Evolutionary conservation across 1,140 invertebrate genomes (phyloP).

Genomic region (Leguminivora glycinivorella): DNA sequence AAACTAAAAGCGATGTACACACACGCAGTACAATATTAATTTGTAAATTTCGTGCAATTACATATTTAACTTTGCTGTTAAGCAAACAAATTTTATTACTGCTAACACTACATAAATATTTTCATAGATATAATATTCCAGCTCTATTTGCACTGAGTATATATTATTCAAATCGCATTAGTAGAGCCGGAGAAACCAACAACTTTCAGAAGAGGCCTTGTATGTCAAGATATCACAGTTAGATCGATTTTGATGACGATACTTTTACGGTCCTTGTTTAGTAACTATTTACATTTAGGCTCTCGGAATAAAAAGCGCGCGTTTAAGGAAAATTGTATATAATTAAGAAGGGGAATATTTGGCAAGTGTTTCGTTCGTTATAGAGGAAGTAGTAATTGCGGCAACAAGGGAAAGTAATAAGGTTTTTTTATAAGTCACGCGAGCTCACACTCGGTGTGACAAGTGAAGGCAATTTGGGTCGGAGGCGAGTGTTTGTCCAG

Average conservation of each 20-base stretch:
- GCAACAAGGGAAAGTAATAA: constrained; percentile 41
- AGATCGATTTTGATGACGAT: no score
- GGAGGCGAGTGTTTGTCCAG: constrained; percentile 53
- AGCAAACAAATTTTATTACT: constrained; percentile 8
- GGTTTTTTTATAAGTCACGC: constrained; percentile 46
- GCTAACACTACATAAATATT: neutral
- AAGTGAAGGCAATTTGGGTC: constrained; percentile 60
- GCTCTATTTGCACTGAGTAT: neutral
- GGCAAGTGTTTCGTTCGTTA: constrained; percentile 3
- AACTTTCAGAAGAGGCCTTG: no score
- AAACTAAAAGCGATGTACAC: neutral
- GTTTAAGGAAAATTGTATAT: neutral
- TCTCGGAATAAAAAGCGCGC: neutral
- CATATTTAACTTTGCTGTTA: neutral
- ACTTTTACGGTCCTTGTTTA: no score
- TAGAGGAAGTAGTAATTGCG: constrained; percentile 32
- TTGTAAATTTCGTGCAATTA: no score
- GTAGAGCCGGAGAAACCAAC: no score
- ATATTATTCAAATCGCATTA: neutral
- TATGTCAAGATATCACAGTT: no score
- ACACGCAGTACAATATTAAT: no score
- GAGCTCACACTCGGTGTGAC: constrained; percentile 48
- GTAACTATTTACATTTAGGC: neutral
- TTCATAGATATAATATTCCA: neutral
- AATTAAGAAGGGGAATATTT: neutral